Percentiles rank a stretch among this genome's conserved stretches.
phyloP scores from a whole-genome alignment of 2,888 invertebrate genomes.

The Drosophila flavopinicola region DNA sequence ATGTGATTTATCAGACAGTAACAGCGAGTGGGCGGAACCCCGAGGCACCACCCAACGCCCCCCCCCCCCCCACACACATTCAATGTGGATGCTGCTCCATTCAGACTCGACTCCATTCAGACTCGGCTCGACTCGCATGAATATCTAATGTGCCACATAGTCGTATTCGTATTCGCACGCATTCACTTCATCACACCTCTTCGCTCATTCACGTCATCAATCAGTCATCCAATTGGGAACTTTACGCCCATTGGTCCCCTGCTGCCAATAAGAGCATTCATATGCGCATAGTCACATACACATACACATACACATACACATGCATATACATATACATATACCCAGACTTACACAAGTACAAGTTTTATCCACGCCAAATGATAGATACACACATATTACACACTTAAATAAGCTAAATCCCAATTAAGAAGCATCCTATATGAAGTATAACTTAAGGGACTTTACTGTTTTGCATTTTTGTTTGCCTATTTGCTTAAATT shows the following conservation, averaged over 20 bases:
- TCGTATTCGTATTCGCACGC: too few species aligned
- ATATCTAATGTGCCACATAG: slow-evolving; percentile 71
- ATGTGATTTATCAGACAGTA: slow-evolving; percentile 83
- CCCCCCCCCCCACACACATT: slow-evolving; percentile 1
- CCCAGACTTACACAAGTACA: too few species aligned
- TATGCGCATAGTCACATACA: slow-evolving; percentile 7
- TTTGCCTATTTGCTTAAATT: too few species aligned
- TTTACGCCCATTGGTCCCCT: slow-evolving; percentile 26
- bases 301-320: not conserved
- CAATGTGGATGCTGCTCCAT: slow-evolving; percentile 28
- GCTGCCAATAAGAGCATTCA: slow-evolving; percentile 1
- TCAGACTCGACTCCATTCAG: too few species aligned
- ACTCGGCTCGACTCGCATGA: slow-evolving; percentile 77
- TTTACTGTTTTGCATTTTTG: not conserved
- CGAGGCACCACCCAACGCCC: slow-evolving; percentile 30
- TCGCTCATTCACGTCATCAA: slow-evolving; percentile 70
- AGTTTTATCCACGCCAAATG: slow-evolving; percentile 3
- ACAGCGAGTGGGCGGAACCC: slow-evolving; percentile 71
- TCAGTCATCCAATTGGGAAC: slow-evolving; percentile 76
- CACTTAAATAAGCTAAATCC: not conserved
- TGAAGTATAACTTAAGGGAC: not conserved
- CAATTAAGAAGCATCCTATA: not conserved
- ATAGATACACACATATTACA: slow-evolving; percentile 1
- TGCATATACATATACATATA: not conserved
- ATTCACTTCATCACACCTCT: slow-evolving; percentile 60